Evolutionary conservation across 2,113 vertebrate genomes (phyloP).

Genomic region (Salvator merianae): DNA sequence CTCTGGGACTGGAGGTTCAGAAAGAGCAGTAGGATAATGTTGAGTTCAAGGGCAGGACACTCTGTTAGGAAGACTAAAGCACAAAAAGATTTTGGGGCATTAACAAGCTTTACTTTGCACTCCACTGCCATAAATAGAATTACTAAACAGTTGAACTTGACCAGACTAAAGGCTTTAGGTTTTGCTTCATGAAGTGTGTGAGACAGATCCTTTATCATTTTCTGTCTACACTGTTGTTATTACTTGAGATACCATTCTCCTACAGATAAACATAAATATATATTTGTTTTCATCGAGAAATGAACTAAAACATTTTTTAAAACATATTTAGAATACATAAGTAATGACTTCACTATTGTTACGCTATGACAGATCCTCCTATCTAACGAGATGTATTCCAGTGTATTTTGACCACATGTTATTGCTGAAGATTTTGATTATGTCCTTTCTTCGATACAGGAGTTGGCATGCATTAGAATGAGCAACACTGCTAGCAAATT

Average conservation of each 20-base stretch:
- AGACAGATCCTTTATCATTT: neutral
- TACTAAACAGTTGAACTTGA: neutral
- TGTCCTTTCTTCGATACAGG: neutral
- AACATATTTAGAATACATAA: neutral
- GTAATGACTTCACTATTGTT: neutral
- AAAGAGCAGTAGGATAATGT: neutral
- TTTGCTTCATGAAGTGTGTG: neutral
- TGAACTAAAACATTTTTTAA: too few species aligned
- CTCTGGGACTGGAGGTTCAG: neutral
- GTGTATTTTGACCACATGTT: neutral
- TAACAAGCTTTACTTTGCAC: neutral
- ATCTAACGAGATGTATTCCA: neutral
- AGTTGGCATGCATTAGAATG: neutral
- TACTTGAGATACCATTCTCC: neutral
- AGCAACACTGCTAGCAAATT: neutral
- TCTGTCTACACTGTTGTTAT: neutral
- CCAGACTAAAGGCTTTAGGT: neutral
- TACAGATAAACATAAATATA: neutral
- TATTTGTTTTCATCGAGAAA: neutral
- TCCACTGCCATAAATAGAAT: neutral
- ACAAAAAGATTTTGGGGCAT: neutral
- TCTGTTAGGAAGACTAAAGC: neutral
- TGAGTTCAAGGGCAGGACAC: constrained; percentile 1
- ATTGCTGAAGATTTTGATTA: neutral
- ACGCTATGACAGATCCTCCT: neutral